These are phyloP conservation scores for Thera obeliscata DNA, from an alignment of 2,888 invertebrate species.

Conservation along the genomic window DNA sequence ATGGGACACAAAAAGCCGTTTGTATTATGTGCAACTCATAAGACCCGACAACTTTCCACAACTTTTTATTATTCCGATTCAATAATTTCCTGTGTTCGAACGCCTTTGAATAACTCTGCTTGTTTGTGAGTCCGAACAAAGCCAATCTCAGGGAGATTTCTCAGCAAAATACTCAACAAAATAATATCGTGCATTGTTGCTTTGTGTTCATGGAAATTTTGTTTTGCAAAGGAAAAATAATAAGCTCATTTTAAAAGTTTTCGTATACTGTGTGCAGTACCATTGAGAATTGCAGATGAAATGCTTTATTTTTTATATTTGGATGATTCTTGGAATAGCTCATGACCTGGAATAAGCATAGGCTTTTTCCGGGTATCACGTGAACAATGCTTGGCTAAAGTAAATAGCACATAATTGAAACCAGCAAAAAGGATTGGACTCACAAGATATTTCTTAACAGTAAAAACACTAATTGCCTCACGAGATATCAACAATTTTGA, in stretches of 20 bases:
- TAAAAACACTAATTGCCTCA: not conserved
- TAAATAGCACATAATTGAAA: too few species aligned
- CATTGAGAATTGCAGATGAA: slow-evolving; percentile 12
- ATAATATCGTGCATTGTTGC: slow-evolving; percentile 69
- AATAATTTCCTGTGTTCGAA: slow-evolving; percentile 55
- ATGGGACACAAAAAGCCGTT: slow-evolving; percentile 20
- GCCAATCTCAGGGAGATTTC: slow-evolving; percentile 72
- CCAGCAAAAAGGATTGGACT: too few species aligned
- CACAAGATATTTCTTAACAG: too few species aligned
- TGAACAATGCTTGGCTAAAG: too few species aligned
- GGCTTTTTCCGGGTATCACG: too few species aligned
- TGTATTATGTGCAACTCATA: slow-evolving; percentile 12
- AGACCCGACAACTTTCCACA: slow-evolving; percentile 24
- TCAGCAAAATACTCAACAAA: slow-evolving; percentile 73
- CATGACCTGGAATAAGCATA: too few species aligned
- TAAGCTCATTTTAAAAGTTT: slow-evolving; percentile 39
- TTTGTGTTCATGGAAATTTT: slow-evolving; percentile 71
- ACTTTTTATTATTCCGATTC: slow-evolving; percentile 52
- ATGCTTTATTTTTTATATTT: not conserved
- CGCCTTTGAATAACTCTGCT: slow-evolving; percentile 68
- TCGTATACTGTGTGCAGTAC: slow-evolving; percentile 14
- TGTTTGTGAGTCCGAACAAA: slow-evolving; percentile 74
- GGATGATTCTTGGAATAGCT: too few species aligned
- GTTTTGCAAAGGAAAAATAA: slow-evolving; percentile 48
- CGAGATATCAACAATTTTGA: not conserved